Base-by-base conservation (phyloP, 2,797 vertebrate species). In the Anas capensis region DNA sequence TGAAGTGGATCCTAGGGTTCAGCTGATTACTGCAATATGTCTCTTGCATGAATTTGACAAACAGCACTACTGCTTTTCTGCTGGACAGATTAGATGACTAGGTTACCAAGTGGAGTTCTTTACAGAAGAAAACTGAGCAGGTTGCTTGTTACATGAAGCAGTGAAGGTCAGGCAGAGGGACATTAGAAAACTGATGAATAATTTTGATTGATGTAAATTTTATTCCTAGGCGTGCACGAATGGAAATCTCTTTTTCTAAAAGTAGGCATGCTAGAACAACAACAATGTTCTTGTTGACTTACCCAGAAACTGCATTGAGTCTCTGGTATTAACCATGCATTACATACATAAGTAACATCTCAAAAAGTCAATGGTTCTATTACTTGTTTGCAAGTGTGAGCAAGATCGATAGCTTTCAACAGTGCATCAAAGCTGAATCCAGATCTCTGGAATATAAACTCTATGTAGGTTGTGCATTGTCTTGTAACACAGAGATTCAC, bases 211-310 rank as follows among this genome's bases (percentile, higher is more conserved):
- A 81, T 76, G 72, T 82, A 83, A 73, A 82, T 93, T 95, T 90
- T 88, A 90, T 84, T 94, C 66, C 31, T 82, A 75, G 78, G 77
- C 80, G 73, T 57, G 48, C 62, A 82, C 40, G 66, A 88, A 88
- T 76, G 81, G 77, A 90, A 90, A 75, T 70, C 17, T 84, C 49
- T 82, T 95, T 42, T 85, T 75, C 88, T 83, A 64, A 89, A 62
- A 90, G 90, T 83, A 92, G 49, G 53, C 72, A 64, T 54, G 82
- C 38, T 61, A 86, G 83, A 84, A 91, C 86, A 95, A 86, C 76
- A 90, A 62, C 85, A 90, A 94, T 86, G 81, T 77, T 86, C 77
- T 88, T 68, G 64, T 75, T 95, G 90, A 82, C 83, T 82, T 93
- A 81, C 86, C 72, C 86, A 54, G 71, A 82, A 80, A 68, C 90